Evolutionary conservation across 2,888 invertebrate species (phyloP).

Genomic region (Erebia palarica): DNA sequence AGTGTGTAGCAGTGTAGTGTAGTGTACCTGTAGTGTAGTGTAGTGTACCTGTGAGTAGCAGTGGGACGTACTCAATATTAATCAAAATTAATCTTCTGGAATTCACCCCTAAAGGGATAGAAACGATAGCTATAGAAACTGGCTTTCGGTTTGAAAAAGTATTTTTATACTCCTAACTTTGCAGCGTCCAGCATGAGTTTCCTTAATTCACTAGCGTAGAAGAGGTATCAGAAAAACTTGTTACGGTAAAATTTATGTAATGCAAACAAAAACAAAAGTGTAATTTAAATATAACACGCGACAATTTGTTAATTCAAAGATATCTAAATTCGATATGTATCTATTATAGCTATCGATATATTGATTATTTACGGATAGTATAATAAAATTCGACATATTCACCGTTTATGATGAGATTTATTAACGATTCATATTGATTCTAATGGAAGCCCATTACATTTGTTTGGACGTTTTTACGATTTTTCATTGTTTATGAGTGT

Average conservation of each 20-base stretch:
- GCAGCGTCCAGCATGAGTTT: no score
- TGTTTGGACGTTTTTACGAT: slow-evolving; percentile 36
- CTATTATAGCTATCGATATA: slow-evolving; percentile 31
- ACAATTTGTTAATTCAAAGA: slow-evolving; percentile 39
- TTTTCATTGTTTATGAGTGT: slow-evolving; percentile 24
- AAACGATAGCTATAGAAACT: no score
- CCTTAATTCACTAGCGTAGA: no score
- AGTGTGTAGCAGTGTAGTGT: no score
- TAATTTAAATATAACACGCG: slow-evolving; percentile 24
- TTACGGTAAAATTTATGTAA: background rate
- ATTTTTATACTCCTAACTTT: no score
- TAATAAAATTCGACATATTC: slow-evolving; percentile 40
- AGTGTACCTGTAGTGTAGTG: no score
- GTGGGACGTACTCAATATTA: no score
- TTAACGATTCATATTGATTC: slow-evolving; percentile 44
- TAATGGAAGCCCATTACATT: slow-evolving; percentile 40
- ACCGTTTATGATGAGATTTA: slow-evolving; percentile 43
- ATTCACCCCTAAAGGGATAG: no score
- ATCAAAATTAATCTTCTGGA: no score
- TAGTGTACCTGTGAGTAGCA: no score
- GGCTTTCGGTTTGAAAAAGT: no score
- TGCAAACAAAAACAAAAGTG: slow-evolving; percentile 25
- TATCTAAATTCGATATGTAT: slow-evolving; percentile 26
- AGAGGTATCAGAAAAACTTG: no score
- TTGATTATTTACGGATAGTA: slow-evolving; percentile 40